A percentile compares a stretch with the other conserved stretches of the same genome.
Evolutionary conservation across 2,797 vertebrate genomes (phyloP).

Genomic region (Spinus olivaceus): DNA sequence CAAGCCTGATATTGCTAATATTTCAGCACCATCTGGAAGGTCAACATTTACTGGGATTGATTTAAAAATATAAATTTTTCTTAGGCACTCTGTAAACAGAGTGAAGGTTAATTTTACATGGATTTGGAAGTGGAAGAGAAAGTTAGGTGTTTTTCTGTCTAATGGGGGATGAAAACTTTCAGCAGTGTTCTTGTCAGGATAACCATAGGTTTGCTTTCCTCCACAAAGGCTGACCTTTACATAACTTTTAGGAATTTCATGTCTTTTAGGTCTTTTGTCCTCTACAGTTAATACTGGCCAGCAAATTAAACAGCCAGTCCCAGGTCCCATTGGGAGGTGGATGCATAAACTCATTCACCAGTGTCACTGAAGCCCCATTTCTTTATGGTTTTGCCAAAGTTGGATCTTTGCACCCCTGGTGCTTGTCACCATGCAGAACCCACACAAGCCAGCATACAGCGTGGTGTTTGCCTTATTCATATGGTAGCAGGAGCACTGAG

Average conservation of each 20-base stretch:
- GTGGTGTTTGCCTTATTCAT: accelerated
- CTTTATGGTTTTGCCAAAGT: background rate
- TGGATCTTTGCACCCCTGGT: background rate
- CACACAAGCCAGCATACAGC: accelerated
- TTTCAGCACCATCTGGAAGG: background rate
- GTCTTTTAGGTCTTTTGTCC: background rate
- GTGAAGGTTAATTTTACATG: background rate
- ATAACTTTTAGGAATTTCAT: background rate
- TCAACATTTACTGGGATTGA: background rate
- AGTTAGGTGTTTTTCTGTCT: background rate
- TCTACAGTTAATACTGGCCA: background rate
- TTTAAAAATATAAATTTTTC: background rate
- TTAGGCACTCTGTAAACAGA: background rate
- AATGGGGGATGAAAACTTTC: background rate
- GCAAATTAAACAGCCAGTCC: background rate
- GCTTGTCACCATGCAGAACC: background rate
- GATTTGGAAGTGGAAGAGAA: background rate
- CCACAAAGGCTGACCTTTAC: background rate
- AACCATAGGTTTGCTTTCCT: background rate
- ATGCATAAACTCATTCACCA: background rate
- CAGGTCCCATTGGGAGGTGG: background rate
- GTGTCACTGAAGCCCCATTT: background rate
- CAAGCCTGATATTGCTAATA: background rate
- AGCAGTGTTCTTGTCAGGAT: background rate
- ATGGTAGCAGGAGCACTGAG: background rate